Percentiles rank a stretch among this genome's conserved stretches.
phyloP scores from a whole-genome alignment of 2,797 vertebrate genomes.

The Falco rusticolus region DNA sequence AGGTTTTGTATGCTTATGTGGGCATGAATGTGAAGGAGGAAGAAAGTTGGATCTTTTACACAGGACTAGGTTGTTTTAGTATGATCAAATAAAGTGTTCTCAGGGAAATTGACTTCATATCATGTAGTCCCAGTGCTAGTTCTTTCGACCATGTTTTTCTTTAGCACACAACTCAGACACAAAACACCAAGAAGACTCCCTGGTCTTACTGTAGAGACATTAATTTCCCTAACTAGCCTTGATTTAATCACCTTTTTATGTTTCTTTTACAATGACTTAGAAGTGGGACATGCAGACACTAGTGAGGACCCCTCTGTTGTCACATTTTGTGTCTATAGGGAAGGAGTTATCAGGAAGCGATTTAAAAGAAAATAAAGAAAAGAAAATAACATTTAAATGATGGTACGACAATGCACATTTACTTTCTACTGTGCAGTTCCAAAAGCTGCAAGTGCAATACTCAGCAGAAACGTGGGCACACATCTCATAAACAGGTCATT shows the following conservation, averaged over 20 bases:
- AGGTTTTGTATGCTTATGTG: not conserved
- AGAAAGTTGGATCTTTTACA: not conserved
- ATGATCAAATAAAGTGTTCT: not conserved
- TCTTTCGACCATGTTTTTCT: not conserved
- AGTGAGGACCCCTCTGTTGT: not conserved
- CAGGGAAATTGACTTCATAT: not conserved
- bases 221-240: not conserved
- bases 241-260: not conserved
- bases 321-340: not conserved
- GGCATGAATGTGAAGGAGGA: not conserved
- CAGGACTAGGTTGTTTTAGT: not conserved
- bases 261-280: not conserved
- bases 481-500: slow-evolving; percentile 33
- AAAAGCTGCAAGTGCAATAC: not conserved
- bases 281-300: not conserved
- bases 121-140: not conserved
- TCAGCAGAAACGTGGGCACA: slow-evolving; percentile 16
- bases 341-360: not conserved
- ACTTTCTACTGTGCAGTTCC: not conserved
- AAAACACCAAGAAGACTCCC: not conserved
- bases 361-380: not conserved
- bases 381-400: not conserved
- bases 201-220: not conserved
- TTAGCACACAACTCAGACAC: not conserved
- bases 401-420: not conserved